Conservation (phyloP, 2,888 invertebrate genomes). For the Pachycephus smyrnensis region DNA sequence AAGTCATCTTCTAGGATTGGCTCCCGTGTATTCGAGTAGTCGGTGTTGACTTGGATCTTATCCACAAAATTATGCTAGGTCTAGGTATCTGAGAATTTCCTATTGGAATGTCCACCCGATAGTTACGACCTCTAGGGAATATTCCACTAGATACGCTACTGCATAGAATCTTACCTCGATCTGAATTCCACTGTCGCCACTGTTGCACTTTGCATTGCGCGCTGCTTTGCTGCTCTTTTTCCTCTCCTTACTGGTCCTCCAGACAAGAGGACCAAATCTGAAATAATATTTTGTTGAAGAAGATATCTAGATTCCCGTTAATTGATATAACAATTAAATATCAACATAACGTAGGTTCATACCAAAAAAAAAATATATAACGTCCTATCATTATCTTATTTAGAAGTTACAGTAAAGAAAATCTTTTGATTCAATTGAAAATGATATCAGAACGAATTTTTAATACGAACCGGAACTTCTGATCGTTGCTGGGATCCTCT, state of each 20-base stretch:
- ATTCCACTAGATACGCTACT: not conserved
- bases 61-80: not conserved
- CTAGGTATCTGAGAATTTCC: not conserved
- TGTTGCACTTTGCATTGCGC: conserved; percentile 78
- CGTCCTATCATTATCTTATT: conserved; percentile 22
- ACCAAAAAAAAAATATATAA: conserved; percentile 4
- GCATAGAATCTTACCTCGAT: conserved; percentile 69
- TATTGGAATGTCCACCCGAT: not conserved
- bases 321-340: not conserved
- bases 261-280: conserved; percentile 79
- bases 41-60: not conserved
- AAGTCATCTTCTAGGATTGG: not conserved
- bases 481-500: conserved; percentile 54
- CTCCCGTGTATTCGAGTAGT: not conserved
- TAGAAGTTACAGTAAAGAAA: not conserved
- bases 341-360: not conserved
- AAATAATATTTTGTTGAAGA: conserved; percentile 19
- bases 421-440: not conserved
- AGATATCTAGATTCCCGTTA: not conserved
- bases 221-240: conserved; percentile 77
- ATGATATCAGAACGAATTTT: not conserved
- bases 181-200: conserved; percentile 81
- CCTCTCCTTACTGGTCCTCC: conserved; percentile 79
- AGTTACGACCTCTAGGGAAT: not conserved
- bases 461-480: conserved; percentile 59